These are phyloP conservation scores for Parazoanthus swiftii DNA, from an alignment of 92 coral and sea anemone species.

Conservation along the genomic window DNA sequence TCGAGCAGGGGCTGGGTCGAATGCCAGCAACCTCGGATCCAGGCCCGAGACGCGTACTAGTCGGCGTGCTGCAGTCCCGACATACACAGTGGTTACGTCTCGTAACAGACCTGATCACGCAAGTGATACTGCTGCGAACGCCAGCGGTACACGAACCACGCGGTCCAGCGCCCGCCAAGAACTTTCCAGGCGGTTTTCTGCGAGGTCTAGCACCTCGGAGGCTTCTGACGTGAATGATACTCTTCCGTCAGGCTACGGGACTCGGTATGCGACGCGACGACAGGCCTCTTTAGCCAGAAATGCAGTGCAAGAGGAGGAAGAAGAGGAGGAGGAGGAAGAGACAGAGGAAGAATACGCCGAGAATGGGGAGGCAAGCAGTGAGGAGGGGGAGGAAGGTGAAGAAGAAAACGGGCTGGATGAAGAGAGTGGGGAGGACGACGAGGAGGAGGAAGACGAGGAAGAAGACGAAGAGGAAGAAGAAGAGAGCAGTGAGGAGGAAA, in stretches of 20 bases:
- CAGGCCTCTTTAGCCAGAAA: slow-evolving; percentile 56
- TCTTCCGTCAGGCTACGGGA: slow-evolving; percentile 39
- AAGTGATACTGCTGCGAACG: slow-evolving; percentile 41
- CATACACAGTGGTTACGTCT: slow-evolving; percentile 35
- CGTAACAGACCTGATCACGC: slow-evolving; percentile 48
- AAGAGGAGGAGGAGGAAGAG: slow-evolving; percentile 45
- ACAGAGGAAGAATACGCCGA: slow-evolving; percentile 52
- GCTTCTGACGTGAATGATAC: slow-evolving; percentile 26
- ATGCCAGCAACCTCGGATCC: slow-evolving; percentile 21
- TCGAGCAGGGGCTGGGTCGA: slow-evolving; percentile 34
- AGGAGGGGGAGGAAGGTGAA: slow-evolving; percentile 46
- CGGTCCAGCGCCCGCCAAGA: slow-evolving; percentile 59
- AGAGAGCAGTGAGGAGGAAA: slow-evolving; percentile 56
- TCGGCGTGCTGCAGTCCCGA: slow-evolving; percentile 35
- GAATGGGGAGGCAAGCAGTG: slow-evolving; percentile 48
- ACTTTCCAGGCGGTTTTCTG: slow-evolving; percentile 55
- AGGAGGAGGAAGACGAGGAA: slow-evolving; percentile 64
- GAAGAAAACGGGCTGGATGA: slow-evolving; percentile 31
- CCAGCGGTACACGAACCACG: slow-evolving; percentile 48
- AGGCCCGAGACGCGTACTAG: slow-evolving; percentile 56
- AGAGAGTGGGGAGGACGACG: slow-evolving; percentile 53
- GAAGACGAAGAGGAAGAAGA: slow-evolving; percentile 62
- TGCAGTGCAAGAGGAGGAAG: slow-evolving; percentile 48
- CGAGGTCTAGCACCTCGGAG: slow-evolving; percentile 29
- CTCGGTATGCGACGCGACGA: slow-evolving; percentile 92